These are phyloP conservation scores for Craniophora ligustri DNA, from an alignment of 2,888 invertebrate genomes.

Conservation along the genomic window DNA sequence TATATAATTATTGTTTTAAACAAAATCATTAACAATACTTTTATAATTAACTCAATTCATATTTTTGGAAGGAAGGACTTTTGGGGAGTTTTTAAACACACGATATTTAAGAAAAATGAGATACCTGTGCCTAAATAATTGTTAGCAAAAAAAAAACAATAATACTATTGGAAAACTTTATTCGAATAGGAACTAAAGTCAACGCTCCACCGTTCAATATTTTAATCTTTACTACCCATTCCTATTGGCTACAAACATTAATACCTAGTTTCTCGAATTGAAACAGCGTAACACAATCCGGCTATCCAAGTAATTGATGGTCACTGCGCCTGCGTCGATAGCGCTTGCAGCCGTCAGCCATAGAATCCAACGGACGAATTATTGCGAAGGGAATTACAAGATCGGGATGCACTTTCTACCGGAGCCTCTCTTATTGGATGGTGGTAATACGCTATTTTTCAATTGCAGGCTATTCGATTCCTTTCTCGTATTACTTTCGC, in stretches of 20 bases:
- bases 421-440: constrained; percentile 61
- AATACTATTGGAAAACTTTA: constrained; percentile 23
- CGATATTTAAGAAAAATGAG: too few relatives aligned
- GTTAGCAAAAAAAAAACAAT: too few relatives aligned
- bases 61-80: too few relatives aligned
- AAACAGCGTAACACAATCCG: constrained; percentile 38
- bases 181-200: not conserved
- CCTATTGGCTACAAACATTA: constrained; percentile 43
- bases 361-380: constrained; percentile 67
- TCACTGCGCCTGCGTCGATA: constrained; percentile 54
- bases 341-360: constrained; percentile 49
- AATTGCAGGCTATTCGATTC: constrained; percentile 61
- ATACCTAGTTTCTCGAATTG: constrained; percentile 50
- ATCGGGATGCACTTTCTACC: constrained; percentile 73
- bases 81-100: too few relatives aligned
- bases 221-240: constrained; percentile 42
- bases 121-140: too few relatives aligned
- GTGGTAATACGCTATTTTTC: constrained; percentile 73
- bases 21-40: too few relatives aligned
- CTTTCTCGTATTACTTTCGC: constrained; percentile 59
- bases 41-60: too few relatives aligned
- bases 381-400: constrained; percentile 69
- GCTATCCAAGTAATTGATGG: constrained; percentile 44
- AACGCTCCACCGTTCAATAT: constrained; percentile 22
- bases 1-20: too few relatives aligned